Evolutionary conservation across 2,888 invertebrate genomes (phyloP).

Genomic region (Microdon myrmicae): DNA sequence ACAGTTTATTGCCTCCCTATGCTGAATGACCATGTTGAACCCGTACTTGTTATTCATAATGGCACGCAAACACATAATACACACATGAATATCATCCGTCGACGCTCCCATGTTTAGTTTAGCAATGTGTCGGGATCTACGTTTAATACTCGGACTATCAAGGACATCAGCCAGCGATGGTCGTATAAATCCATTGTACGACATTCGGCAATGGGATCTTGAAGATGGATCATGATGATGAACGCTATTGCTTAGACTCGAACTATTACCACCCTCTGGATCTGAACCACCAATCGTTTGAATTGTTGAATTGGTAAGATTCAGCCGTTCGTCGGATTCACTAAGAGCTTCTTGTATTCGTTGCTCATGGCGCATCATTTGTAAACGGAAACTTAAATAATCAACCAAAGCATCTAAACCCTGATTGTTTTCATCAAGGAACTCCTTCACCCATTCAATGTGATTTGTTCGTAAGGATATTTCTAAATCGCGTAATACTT

Average conservation of each 20-base stretch:
- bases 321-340: slow-evolving; percentile 81
- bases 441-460: slow-evolving; percentile 99
- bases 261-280: slow-evolving; percentile 58
- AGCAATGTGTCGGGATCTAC: slow-evolving; percentile 85
- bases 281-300: slow-evolving; percentile 57
- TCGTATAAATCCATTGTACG: slow-evolving; percentile 65
- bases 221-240: slow-evolving; percentile 63
- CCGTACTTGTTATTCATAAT: slow-evolving; percentile 99
- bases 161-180: slow-evolving; percentile 72
- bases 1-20: slow-evolving; percentile 97
- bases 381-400: slow-evolving; percentile 93
- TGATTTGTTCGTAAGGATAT: slow-evolving; percentile 98
- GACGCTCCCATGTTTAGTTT: slow-evolving; percentile 94
- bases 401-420: slow-evolving; percentile 97
- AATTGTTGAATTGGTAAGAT: slow-evolving; percentile 56
- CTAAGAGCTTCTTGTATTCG: slow-evolving; percentile 80
- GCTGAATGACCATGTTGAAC: slow-evolving; percentile 98
- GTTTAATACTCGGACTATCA: slow-evolving; percentile 77
- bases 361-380: slow-evolving; percentile 94
- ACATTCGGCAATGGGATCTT: slow-evolving; percentile 31
- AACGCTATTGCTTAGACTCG: slow-evolving; percentile 55
- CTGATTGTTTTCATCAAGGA: slow-evolving; percentile 94
- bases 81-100: slow-evolving; percentile 98
- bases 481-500: slow-evolving; percentile 97
- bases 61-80: slow-evolving; percentile 98